Evolutionary conservation across 2,888 invertebrate species (phyloP), one percentile per base, ranked within the genome.

Genomic region (Lordiphosa andalusiaca): DNA sequence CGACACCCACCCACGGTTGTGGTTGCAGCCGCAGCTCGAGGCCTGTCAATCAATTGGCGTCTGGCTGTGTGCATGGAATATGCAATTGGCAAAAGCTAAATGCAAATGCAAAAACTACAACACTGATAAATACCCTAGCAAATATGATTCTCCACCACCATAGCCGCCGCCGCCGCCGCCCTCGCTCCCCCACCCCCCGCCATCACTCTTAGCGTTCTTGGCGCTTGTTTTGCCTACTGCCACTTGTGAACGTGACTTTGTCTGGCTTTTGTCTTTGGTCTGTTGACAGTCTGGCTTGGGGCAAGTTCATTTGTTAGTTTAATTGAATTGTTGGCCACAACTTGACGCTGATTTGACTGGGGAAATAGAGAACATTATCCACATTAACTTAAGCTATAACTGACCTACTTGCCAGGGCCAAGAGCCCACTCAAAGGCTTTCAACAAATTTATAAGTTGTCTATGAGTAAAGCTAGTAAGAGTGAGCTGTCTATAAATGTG

Each of bases 381-480:
- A 37, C 25, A 41, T 37, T 38, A 49, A 6, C 19, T 38, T 48
- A 47, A 66, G 38, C 46, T 67, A 57, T 51, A 53, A 53, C 66
- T 73, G 76, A 76, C 73, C 77, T 50, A 83, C 54, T 81, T 53
- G 40, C 38, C 37, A 36, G 54, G 37, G 40, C 38, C 36, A 39
- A 50, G 37, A 23, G 46, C 57, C 51, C 48, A 36, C 0, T 9
- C 33, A 44, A 57, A 48, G 39, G 30, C 16, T 21, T n/a, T 41
- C 52, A 30, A 2, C 10, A 72, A 73, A 81, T 83, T 83, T 81
- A 83, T 77, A 73, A 61, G 66, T 71, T 72, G 67, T 70, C 72
- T 70, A 65, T 67, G 53, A 57, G 56, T 46, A 66, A 63, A 63
- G 6, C 23, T 6, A 2, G 23, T 6, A 25, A 7, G 25, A 25